Evolutionary conservation across 53 echinoderm and acorn worm species (phyloP).

Genomic region (Pentamera pediparva): DNA sequence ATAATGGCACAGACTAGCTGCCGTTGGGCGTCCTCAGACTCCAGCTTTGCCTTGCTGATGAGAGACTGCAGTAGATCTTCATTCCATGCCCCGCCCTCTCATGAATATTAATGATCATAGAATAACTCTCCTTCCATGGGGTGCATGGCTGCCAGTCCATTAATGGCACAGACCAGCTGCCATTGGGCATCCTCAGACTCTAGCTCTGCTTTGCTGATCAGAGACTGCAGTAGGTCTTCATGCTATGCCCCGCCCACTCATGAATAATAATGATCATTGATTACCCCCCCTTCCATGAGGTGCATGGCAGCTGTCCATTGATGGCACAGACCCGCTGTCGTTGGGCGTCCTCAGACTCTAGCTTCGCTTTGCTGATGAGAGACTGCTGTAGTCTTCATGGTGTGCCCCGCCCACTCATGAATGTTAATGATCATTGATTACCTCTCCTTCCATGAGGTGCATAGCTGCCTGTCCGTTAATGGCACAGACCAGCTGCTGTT

Average conservation of each 20-base stretch:
- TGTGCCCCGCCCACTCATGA: too few relatives aligned
- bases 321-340: slow-evolving; percentile 84
- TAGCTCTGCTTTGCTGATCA: slow-evolving; percentile 67
- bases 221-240: slow-evolving; percentile 63
- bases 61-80: slow-evolving; percentile 67
- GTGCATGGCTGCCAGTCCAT: slow-evolving; percentile 82
- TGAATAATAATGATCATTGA: too few relatives aligned
- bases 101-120: too few relatives aligned
- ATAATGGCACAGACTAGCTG: slow-evolving; percentile 90
- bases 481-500: slow-evolving; percentile 83
- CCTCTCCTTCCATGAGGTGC: slow-evolving; percentile 84
- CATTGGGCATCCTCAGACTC: slow-evolving; percentile 90
- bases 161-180: slow-evolving; percentile 86
- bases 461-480: slow-evolving; percentile 88
- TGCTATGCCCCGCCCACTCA: too few relatives aligned
- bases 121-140: slow-evolving; percentile 86
- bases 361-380: slow-evolving; percentile 67
- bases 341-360: slow-evolving; percentile 86
- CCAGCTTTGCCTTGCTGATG: slow-evolving; percentile 69
- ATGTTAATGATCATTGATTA: too few relatives aligned
- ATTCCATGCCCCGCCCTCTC: too few relatives aligned
- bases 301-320: slow-evolving; percentile 87
- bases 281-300: slow-evolving; percentile 82
- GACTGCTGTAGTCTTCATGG: slow-evolving; percentile 68
- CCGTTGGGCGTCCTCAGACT: slow-evolving; percentile 85